A percentile compares a stretch with the other conserved stretches of the same genome.
These are phyloP conservation scores for Scotopteryx bipunctaria DNA, from an alignment of 2,888 invertebrate species.

Conservation along the genomic window DNA sequence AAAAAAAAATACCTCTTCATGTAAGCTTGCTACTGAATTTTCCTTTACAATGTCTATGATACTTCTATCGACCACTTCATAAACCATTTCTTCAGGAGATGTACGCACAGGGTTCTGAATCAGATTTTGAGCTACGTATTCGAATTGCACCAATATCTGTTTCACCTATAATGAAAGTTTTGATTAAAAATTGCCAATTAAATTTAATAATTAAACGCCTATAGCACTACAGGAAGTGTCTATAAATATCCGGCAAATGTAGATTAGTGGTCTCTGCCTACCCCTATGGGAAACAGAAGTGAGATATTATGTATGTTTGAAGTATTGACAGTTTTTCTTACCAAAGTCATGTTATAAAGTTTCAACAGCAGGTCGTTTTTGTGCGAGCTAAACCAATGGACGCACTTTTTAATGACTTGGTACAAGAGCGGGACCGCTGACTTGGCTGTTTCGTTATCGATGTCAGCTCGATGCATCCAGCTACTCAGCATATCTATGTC, in stretches of 20 bases:
- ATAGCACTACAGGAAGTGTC: no score
- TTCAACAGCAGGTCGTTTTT: constrained; percentile 59
- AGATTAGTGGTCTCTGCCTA: no score
- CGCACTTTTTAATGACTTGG: constrained; percentile 54
- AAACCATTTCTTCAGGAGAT: constrained; percentile 64
- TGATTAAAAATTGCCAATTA: neutral
- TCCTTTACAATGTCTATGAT: constrained; percentile 59
- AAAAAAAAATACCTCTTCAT: constrained; percentile 54
- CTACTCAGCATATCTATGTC: constrained; percentile 57
- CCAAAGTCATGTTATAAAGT: constrained; percentile 58
- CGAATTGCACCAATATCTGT: constrained; percentile 70
- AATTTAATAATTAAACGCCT: no score
- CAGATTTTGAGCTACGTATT: constrained; percentile 56
- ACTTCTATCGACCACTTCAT: constrained; percentile 60
- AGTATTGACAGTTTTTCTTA: constrained; percentile 49
- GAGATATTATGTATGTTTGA: no score
- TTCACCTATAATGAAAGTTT: constrained; percentile 53
- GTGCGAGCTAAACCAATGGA: constrained; percentile 64
- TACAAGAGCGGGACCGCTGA: constrained; percentile 58
- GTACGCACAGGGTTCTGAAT: constrained; percentile 40
- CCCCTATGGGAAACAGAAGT: no score
- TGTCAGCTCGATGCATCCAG: constrained; percentile 60
- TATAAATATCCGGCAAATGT: no score
- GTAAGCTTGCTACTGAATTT: constrained; percentile 57
- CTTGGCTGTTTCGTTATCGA: constrained; percentile 59